Evolutionary conservation across 2,797 vertebrate genomes (phyloP).

Genomic region (Labroides dimidiatus): DNA sequence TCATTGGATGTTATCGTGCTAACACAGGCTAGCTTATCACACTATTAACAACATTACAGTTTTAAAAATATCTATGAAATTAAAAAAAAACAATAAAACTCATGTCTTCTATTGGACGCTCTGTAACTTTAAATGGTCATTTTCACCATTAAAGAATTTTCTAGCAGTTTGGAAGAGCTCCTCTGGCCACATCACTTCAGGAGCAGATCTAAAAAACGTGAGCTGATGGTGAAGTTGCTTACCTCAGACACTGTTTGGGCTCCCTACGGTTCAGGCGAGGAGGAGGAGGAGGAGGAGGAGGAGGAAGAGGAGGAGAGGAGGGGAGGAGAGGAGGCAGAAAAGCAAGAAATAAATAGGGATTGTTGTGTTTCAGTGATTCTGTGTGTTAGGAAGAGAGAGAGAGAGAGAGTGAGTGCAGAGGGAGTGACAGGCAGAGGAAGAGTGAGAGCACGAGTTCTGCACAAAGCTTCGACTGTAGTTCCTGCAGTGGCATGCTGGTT

Average conservation of each 20-base stretch:
- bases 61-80: background rate
- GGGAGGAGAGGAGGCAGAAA: slow-evolving; percentile 47
- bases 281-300: no score
- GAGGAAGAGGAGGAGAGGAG: slow-evolving; percentile 8
- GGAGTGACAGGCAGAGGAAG: slow-evolving; percentile 1
- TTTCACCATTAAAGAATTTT: background rate
- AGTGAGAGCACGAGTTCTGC: background rate
- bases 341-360: slow-evolving; percentile 60
- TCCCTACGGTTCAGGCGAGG: slow-evolving; percentile 66
- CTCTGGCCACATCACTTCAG: slow-evolving; percentile 1
- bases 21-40: background rate
- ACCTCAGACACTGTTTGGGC: slow-evolving; percentile 83
- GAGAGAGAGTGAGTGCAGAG: slow-evolving; percentile 5
- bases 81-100: background rate
- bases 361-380: slow-evolving; percentile 5
- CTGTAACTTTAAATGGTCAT: background rate
- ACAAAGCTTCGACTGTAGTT: background rate
- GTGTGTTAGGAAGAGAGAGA: no score
- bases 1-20: background rate
- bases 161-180: background rate
- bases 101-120: background rate
- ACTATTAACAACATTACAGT: accelerated
- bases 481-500: slow-evolving; percentile 18
- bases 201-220: slow-evolving; percentile 18
- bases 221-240: slow-evolving; percentile 58